Percentiles rank a stretch among this genome's conserved stretches.
Conservation (phyloP, 1,140 invertebrate species). For the Drosophila littoralis region DNA sequence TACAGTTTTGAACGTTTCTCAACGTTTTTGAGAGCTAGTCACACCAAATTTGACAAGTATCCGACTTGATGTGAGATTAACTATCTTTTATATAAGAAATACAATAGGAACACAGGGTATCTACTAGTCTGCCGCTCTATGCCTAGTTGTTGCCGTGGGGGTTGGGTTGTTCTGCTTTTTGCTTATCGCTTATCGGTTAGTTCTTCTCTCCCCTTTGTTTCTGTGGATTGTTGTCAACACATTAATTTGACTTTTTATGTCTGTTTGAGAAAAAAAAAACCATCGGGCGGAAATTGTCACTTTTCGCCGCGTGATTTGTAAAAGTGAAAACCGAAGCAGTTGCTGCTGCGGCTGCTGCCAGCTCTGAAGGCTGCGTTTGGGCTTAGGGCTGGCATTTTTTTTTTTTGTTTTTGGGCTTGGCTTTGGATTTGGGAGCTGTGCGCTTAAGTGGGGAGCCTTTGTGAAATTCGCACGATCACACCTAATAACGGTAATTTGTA, state of each 20-base stretch:
- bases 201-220: conserved; percentile 9
- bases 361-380: too few relatives aligned
- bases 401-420: neutral
- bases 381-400: neutral
- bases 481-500: conserved; percentile 84
- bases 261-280: conserved; percentile 29
- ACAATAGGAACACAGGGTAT: neutral
- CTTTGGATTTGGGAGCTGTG: neutral
- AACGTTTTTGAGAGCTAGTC: too few relatives aligned
- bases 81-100: neutral
- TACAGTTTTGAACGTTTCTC: too few relatives aligned
- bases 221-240: conserved; percentile 54
- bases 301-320: conserved; percentile 41
- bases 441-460: conserved; percentile 16
- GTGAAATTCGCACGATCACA: conserved; percentile 76
- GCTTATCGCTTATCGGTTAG: conserved; percentile 20
- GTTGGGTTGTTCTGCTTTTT: conserved; percentile 5
- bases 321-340: conserved; percentile 57
- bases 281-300: conserved; percentile 64
- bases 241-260: conserved; percentile 84
- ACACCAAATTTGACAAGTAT: too few relatives aligned
- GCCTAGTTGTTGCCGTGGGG: neutral
- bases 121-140: neutral
- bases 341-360: neutral
- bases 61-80: too few relatives aligned